Base-by-base conservation (phyloP, 1,140 invertebrate species). In the Drosophila neocordata region DNA sequence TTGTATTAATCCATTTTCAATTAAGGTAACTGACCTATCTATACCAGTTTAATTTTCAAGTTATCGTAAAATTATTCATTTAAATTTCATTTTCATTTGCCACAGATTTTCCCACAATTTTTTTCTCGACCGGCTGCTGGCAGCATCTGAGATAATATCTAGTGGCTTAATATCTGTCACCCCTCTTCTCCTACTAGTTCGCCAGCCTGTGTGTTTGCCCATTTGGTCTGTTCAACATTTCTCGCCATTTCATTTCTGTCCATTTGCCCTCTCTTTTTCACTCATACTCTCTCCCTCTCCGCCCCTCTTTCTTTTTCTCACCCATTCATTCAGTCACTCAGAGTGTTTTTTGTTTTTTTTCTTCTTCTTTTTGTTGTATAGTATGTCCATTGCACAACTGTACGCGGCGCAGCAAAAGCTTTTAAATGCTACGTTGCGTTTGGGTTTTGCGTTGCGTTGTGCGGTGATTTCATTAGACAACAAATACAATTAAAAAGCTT, bases 401-500 rank as follows among this genome's bases (percentile, higher is more conserved):
- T 56, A 56, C 61, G 64, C 74, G 37, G 38, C 35, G 38, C n/a
- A 15, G 38, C 48, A 38, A 85, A 85, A 81, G 80, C 80, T 85
- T 85, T 81, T 77, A 73, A 80, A 85, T 77, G 69, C 41, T 48
- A 48, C 41, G 41, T 48, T 48, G 41, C 18, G 41, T 48, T 48
- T 48, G 41, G 41, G 41, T 59, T 67, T 57, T 57, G 58, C 59
- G 18, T 56, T 56, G 24, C 57, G 64, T 35, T 84, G 41, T 48
- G 77, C 69, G 63, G 65, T 85, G 80, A 84, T 84, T 84, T 84
- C 81, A 85, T 81, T 84, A 85, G 80, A 77, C 80, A 72, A 79
- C 81, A 84, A 84, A 84, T 73, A 84, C 77, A 85, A 84, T 84
- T 84, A 84, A 84, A 85, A 76, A 81, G 77, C 73, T 84, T 85